phyloP scores from a whole-genome alignment of 2,113 vertebrate species.

The Cariama cristata region DNA sequence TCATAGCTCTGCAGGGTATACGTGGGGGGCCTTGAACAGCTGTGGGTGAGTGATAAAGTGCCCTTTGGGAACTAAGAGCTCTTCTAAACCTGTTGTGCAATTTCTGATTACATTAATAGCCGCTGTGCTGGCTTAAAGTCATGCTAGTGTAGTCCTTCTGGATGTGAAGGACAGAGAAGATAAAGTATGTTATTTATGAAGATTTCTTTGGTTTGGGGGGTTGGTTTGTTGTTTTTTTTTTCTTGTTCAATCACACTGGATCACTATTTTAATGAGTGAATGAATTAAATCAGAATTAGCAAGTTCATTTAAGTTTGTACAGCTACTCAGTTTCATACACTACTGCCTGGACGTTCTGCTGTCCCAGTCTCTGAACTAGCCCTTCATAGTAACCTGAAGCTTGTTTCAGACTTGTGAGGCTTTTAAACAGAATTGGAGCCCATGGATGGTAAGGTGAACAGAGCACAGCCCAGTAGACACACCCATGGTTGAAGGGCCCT shows the following conservation, averaged over 20 bases:
- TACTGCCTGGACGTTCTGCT: neutral
- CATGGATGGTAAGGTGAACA: neutral
- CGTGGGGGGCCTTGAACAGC: neutral
- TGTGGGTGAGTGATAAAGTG: neutral
- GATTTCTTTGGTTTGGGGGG: neutral
- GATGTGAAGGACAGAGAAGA: neutral
- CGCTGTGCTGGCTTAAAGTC: neutral
- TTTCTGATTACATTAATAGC: neutral
- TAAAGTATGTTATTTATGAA: neutral
- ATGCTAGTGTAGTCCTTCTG: neutral
- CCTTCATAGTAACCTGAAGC: neutral
- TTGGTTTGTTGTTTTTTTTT: neutral
- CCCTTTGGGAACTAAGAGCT: neutral
- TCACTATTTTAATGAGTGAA: neutral
- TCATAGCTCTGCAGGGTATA: neutral
- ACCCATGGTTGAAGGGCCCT: neutral
- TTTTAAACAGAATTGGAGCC: neutral
- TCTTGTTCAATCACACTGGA: neutral
- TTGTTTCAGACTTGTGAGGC: neutral
- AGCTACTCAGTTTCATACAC: neutral
- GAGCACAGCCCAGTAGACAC: neutral
- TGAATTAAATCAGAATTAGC: neutral
- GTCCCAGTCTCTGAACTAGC: neutral
- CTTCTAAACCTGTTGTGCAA: neutral
- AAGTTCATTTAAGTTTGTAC: neutral